Percentiles rank a stretch among this genome's conserved stretches.
phyloP scores from a whole-genome alignment of 2,888 invertebrate genomes.

The Drosophila kambysellisi region DNA sequence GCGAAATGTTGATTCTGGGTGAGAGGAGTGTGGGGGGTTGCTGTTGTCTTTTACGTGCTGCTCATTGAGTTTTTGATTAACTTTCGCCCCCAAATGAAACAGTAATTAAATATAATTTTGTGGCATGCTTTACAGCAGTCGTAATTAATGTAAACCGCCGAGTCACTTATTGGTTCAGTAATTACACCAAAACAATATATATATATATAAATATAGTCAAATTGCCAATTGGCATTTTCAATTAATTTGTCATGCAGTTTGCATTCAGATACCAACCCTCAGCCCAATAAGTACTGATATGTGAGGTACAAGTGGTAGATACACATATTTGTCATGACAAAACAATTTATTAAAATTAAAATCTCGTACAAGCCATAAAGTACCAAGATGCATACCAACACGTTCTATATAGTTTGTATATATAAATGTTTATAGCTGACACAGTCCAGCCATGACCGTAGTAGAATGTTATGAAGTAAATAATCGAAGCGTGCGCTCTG shows the following conservation, averaged over 20 bases:
- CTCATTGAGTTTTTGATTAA: constrained; percentile 80
- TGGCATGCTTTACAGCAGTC: constrained; percentile 65
- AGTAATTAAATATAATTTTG: constrained; percentile 80
- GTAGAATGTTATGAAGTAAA: constrained; percentile 77
- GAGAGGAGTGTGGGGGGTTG: not conserved
- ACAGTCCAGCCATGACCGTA: constrained; percentile 18
- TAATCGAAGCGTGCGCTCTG: constrained; percentile 81
- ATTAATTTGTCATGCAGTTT: constrained; percentile 45
- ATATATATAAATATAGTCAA: not conserved
- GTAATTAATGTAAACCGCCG: constrained; percentile 57
- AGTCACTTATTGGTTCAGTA: constrained; percentile 55
- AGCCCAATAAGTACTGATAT: constrained; percentile 33
- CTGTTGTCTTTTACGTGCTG: constrained; percentile 69
- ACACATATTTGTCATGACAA: constrained; percentile 35
- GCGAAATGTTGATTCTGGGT: constrained; percentile 1
- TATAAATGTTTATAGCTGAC: not conserved
- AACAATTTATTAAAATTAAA: constrained; percentile 70
- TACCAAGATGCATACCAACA: constrained; percentile 16
- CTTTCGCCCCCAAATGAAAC: constrained; percentile 71
- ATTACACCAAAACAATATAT: constrained; percentile 32
- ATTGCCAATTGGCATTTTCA: constrained; percentile 45
- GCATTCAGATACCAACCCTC: constrained; percentile 29
- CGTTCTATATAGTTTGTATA: not conserved
- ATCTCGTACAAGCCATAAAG: constrained; percentile 50
- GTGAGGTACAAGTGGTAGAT: constrained; percentile 1